These are phyloP conservation scores for Columba guinea DNA, from an alignment of 2,797 vertebrate species.

Conservation along the genomic window DNA sequence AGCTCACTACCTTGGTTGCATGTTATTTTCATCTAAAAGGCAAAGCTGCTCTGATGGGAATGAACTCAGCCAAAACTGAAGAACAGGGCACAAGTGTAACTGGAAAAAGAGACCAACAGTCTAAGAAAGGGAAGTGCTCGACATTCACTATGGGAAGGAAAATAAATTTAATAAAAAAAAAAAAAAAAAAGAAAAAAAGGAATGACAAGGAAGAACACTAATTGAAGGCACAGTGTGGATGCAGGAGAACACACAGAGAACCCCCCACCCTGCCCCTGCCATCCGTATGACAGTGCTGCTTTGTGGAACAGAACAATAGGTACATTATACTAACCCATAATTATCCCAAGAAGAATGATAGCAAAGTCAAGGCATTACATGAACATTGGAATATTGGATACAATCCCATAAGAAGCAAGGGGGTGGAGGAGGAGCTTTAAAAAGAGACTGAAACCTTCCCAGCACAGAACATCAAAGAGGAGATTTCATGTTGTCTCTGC, in stretches of 20 bases:
- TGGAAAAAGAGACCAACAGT: neutral
- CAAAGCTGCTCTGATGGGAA: slow-evolving; percentile 5
- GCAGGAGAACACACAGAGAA: slow-evolving; percentile 63
- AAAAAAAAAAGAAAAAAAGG: neutral
- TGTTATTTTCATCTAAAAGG: slow-evolving; percentile 5
- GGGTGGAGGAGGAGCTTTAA: slow-evolving; percentile 38
- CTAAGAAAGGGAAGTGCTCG: neutral
- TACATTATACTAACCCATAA: slow-evolving; percentile 79
- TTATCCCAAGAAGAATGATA: slow-evolving; percentile 75
- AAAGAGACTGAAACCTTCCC: slow-evolving; percentile 64
- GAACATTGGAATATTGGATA: slow-evolving; percentile 70
- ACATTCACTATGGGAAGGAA: neutral
- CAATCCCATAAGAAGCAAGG: slow-evolving; percentile 66
- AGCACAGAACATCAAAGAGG: slow-evolving; percentile 57
- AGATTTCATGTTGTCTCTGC: slow-evolving; percentile 41
- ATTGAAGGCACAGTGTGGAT: slow-evolving; percentile 46
- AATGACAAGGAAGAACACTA: slow-evolving; percentile 44
- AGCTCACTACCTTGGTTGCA: neutral
- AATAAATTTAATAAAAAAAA: neutral
- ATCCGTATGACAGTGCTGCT: slow-evolving; percentile 68
- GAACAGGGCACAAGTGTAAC: neutral
- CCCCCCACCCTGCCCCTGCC: slow-evolving; percentile 31
- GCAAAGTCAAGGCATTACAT: slow-evolving; percentile 73
- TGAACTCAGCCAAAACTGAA: neutral
- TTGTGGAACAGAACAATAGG: slow-evolving; percentile 79